Evolutionary conservation across 1,140 invertebrate species (phyloP).

Genomic region (Harlomillsia oculata): DNA sequence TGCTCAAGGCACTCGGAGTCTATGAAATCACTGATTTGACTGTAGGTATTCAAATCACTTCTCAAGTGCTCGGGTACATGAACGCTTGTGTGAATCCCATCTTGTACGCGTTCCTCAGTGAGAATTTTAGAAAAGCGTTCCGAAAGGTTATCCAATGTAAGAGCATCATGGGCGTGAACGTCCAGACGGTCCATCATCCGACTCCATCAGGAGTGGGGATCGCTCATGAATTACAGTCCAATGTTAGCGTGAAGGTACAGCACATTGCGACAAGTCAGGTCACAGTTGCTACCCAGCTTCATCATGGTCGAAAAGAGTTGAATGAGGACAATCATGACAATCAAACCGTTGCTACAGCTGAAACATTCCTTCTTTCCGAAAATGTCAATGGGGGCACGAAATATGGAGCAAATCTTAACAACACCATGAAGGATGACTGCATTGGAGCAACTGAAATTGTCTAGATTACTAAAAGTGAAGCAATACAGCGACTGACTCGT

Average conservation of each 20-base stretch:
- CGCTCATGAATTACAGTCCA: background rate
- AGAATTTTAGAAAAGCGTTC: constrained; percentile 77
- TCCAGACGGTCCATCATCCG: constrained; percentile 37
- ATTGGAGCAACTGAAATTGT: too few species aligned
- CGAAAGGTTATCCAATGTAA: constrained; percentile 53
- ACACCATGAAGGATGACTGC: too few species aligned
- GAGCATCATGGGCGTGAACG: constrained; percentile 34
- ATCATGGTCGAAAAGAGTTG: background rate
- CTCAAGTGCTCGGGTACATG: constrained; percentile 86
- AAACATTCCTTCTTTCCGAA: too few species aligned
- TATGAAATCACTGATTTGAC: constrained; percentile 54
- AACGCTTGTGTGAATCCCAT: constrained; percentile 93
- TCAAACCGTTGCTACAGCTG: background rate
- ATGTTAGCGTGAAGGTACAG: background rate
- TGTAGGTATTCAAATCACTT: constrained; percentile 67
- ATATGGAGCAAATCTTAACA: too few species aligned
- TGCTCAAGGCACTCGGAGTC: constrained; percentile 61
- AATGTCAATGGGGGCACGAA: too few species aligned
- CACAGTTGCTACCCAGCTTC: background rate
- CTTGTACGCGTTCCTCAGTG: constrained; percentile 83
- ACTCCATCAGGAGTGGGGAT: background rate
- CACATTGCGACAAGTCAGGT: background rate
- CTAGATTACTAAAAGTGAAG: too few species aligned
- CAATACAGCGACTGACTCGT: too few species aligned
- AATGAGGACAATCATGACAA: background rate